Conservation (phyloP, 2,888 invertebrate genomes). For the Plagodis dolabraria region DNA sequence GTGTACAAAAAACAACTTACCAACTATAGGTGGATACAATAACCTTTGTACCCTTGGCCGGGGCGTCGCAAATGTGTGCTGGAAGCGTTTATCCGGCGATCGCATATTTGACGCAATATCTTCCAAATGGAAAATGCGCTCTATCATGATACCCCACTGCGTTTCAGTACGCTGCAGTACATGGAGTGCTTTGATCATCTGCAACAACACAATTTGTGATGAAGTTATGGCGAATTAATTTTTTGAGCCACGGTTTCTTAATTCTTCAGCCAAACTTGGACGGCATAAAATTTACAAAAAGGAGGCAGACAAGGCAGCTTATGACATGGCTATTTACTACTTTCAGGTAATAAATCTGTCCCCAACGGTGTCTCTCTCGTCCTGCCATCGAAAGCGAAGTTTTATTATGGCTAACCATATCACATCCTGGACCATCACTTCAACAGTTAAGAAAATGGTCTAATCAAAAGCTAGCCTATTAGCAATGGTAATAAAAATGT, state of each 20-base stretch:
- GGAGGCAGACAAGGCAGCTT: too few relatives aligned
- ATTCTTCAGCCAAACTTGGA: too few relatives aligned
- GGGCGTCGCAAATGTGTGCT: constrained; percentile 89
- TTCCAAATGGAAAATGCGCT: constrained; percentile 92
- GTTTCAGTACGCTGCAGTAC: constrained; percentile 97
- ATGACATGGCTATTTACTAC: too few relatives aligned
- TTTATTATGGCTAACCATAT: too few relatives aligned
- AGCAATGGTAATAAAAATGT: too few relatives aligned
- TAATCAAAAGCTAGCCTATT: too few relatives aligned
- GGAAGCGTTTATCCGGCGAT: constrained; percentile 83
- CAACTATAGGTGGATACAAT: constrained; percentile 88
- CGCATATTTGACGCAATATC: constrained; percentile 92
- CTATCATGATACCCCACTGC: constrained; percentile 95
- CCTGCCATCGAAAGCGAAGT: too few relatives aligned
- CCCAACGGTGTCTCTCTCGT: too few relatives aligned
- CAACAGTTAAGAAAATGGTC: too few relatives aligned
- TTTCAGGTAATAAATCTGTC: too few relatives aligned
- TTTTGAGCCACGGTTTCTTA: background rate
- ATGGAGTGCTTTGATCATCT: constrained; percentile 95
- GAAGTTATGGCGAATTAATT: background rate
- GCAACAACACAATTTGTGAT: constrained; percentile 24
- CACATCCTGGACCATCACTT: too few relatives aligned
- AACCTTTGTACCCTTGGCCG: constrained; percentile 84
- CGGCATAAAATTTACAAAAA: too few relatives aligned
- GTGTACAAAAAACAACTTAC: constrained; percentile 61